These are phyloP conservation scores for Idaea straminata DNA, from an alignment of 2,888 invertebrate species.

Conservation along the genomic window DNA sequence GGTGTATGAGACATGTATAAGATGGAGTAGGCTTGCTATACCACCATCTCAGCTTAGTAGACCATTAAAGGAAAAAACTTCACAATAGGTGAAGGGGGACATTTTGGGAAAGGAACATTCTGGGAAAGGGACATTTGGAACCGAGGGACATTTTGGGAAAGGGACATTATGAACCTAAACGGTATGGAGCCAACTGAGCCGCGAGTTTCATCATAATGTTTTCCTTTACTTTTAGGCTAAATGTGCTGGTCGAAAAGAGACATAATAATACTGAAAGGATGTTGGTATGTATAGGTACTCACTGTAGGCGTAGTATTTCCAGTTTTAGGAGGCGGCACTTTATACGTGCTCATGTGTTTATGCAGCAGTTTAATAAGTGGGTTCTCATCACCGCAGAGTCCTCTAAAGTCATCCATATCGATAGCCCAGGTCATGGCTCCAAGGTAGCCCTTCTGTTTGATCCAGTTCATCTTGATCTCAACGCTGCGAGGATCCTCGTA, in stretches of 20 bases:
- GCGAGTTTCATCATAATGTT: too few relatives aligned
- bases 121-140: too few relatives aligned
- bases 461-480: slow-evolving; percentile 94
- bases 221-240: background rate
- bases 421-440: slow-evolving; percentile 97
- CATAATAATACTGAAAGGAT: background rate
- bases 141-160: too few relatives aligned
- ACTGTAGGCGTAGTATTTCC: slow-evolving; percentile 84
- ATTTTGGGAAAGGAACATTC: too few relatives aligned
- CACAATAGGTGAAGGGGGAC: too few relatives aligned
- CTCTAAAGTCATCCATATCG: slow-evolving; percentile 94
- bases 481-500: slow-evolving; percentile 91
- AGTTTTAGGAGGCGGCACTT: slow-evolving; percentile 83
- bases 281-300: slow-evolving; percentile 40
- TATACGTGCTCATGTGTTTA: slow-evolving; percentile 85
- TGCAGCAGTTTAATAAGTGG: slow-evolving; percentile 86
- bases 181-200: too few relatives aligned
- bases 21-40: too few relatives aligned
- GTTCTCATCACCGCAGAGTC: slow-evolving; percentile 89
- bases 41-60: too few relatives aligned
- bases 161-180: too few relatives aligned
- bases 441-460: slow-evolving; percentile 87
- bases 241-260: background rate
- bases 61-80: too few relatives aligned
- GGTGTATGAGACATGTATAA: too few relatives aligned